Conservation (phyloP, 2,797 vertebrate species). For the Danio jaintianensis region DNA sequence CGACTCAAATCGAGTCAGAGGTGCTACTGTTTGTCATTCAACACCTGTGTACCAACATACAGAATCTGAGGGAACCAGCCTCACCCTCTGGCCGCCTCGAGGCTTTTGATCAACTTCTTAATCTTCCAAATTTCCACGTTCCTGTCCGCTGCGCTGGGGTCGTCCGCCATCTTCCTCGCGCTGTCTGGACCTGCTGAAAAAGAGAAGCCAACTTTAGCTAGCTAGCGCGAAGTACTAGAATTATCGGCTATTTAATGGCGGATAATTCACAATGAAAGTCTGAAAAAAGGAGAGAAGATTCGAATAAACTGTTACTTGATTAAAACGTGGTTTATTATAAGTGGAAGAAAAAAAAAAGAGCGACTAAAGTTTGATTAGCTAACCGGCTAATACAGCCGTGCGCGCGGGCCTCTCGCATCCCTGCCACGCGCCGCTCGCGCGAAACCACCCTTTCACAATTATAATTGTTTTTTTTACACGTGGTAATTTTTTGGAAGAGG, state of each 20-base stretch:
- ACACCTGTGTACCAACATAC: neutral
- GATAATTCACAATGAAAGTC: too few relatives aligned
- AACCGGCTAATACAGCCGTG: slow-evolving; percentile 13
- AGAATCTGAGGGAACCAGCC: neutral
- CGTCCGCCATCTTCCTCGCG: slow-evolving; percentile 86
- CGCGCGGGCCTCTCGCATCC: slow-evolving; percentile 28
- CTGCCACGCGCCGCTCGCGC: slow-evolving; percentile 27
- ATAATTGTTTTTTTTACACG: neutral
- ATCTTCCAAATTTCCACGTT: slow-evolving; percentile 87
- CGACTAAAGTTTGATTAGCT: slow-evolving; percentile 2
- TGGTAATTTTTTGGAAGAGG: neutral
- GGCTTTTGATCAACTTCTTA: slow-evolving; percentile 67
- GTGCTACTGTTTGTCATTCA: neutral
- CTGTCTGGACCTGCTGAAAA: slow-evolving; percentile 60
- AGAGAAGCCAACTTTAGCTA: slow-evolving; percentile 35
- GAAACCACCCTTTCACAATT: neutral
- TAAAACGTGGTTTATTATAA: neutral
- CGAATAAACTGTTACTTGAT: neutral
- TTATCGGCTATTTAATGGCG: too few relatives aligned
- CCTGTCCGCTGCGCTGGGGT: slow-evolving; percentile 89
- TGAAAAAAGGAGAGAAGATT: too few relatives aligned
- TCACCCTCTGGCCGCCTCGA: slow-evolving; percentile 63
- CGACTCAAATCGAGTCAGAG: neutral
- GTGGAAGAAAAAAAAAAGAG: neutral
- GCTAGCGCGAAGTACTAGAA: slow-evolving; percentile 21